Conservation (phyloP, 2,888 invertebrate genomes). For the Nipponacmea schrenckii region DNA sequence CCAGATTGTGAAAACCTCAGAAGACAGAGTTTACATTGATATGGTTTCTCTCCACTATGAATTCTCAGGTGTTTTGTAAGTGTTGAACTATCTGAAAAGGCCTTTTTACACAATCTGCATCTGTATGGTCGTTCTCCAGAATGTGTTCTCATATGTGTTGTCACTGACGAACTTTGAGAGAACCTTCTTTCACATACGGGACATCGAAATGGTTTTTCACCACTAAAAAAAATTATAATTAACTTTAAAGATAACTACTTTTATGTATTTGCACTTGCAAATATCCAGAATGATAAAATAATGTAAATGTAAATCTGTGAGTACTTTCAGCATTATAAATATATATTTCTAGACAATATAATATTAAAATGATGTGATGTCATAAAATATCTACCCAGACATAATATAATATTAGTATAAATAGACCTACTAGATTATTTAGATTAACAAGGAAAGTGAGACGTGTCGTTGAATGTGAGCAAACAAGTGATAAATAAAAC, state of each 20-base stretch:
- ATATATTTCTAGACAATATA: no score
- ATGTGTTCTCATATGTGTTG: conserved; percentile 99
- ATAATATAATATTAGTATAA: no score
- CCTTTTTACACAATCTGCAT: conserved; percentile 96
- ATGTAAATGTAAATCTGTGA: no score
- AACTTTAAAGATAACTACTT: not conserved
- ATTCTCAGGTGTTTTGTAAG: conserved; percentile 96
- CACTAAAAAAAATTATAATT: conserved; percentile 71
- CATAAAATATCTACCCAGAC: no score
- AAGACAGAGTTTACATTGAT: conserved; percentile 95
- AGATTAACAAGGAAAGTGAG: no score
- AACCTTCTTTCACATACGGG: conserved; percentile 96
- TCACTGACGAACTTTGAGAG: conserved; percentile 92
- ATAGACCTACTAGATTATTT: no score
- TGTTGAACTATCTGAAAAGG: conserved; percentile 98
- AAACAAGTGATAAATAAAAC: no score
- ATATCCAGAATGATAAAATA: no score
- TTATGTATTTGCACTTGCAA: no score
- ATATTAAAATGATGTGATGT: no score
- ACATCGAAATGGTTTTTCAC: conserved; percentile 98
- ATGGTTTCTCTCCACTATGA: conserved; percentile 85
- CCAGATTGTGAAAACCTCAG: conserved; percentile 98
- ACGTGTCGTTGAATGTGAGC: no score
- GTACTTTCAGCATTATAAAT: no score
- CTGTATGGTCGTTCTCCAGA: conserved; percentile 98